Evolutionary conservation across 2,113 vertebrate species (phyloP).

Genomic region (Equus quagga): DNA sequence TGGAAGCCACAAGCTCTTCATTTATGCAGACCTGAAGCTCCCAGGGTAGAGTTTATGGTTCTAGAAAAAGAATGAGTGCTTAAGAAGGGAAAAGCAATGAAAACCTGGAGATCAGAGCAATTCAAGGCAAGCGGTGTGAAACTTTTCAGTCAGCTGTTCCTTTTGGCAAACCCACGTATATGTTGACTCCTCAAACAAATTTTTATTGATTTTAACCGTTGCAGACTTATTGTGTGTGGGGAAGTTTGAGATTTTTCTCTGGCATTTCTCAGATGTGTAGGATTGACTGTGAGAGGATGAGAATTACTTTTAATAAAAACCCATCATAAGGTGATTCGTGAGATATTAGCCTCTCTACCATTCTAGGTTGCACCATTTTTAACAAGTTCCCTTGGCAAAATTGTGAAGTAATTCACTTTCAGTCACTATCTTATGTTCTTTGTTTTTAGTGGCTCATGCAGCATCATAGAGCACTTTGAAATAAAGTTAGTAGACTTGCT

Average conservation of each 20-base stretch:
- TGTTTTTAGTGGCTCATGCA: not conserved
- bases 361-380: not conserved
- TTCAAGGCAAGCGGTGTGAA: not conserved
- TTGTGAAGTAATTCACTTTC: not conserved
- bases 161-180: not conserved
- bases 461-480: not conserved
- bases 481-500: not conserved
- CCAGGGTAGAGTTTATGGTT: not conserved
- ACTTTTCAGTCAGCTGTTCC: fast-evolving
- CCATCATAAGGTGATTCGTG: not conserved
- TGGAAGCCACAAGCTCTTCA: not conserved
- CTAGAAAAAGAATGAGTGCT: constrained; percentile 35
- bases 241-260: not conserved
- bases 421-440: not conserved
- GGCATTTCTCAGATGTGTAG: not conserved
- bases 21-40: not conserved
- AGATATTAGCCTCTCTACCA: not conserved
- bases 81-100: not conserved
- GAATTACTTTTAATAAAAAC: not conserved
- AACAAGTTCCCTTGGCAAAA: not conserved
- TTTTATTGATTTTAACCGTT: not conserved
- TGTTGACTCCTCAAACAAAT: not conserved
- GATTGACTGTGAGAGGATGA: not conserved
- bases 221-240: not conserved
- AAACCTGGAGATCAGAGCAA: not conserved